Percentiles rank a stretch among this genome's conserved stretches.
These are phyloP conservation scores for Pogonophryne albipinna DNA, from an alignment of 2,797 vertebrate genomes.

Conservation along the genomic window DNA sequence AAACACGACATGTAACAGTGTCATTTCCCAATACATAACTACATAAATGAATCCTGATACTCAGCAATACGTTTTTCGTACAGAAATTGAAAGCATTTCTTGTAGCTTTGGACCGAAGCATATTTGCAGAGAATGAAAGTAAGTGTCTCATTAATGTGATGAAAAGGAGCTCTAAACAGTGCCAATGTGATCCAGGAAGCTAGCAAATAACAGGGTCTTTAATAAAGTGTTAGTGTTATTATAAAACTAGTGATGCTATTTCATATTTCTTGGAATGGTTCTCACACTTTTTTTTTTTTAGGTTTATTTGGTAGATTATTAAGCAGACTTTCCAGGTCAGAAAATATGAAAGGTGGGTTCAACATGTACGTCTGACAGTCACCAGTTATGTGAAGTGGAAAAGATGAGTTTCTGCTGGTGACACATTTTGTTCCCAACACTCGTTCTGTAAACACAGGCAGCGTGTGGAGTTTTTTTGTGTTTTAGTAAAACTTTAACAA, in stretches of 20 bases:
- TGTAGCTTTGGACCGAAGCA: background rate
- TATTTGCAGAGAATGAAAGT: background rate
- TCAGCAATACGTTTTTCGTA: background rate
- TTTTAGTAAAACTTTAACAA: background rate
- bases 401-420: slow-evolving; percentile 10
- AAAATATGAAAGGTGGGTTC: background rate
- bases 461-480: background rate
- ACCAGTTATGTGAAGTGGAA: slow-evolving; percentile 1
- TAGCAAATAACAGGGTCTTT: too few relatives aligned
- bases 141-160: background rate
- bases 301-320: background rate
- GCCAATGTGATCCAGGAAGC: background rate
- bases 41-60: background rate
- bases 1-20: too few relatives aligned
- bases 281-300: too few relatives aligned
- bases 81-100: background rate
- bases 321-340: background rate
- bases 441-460: background rate
- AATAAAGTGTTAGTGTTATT: background rate
- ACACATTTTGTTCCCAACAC: background rate
- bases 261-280: too few relatives aligned
- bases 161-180: background rate
- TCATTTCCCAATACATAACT: background rate
- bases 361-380: background rate
- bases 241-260: too few relatives aligned